Conservation (phyloP, 2,797 vertebrate genomes). For the Chiloscyllium punctatum region DNA sequence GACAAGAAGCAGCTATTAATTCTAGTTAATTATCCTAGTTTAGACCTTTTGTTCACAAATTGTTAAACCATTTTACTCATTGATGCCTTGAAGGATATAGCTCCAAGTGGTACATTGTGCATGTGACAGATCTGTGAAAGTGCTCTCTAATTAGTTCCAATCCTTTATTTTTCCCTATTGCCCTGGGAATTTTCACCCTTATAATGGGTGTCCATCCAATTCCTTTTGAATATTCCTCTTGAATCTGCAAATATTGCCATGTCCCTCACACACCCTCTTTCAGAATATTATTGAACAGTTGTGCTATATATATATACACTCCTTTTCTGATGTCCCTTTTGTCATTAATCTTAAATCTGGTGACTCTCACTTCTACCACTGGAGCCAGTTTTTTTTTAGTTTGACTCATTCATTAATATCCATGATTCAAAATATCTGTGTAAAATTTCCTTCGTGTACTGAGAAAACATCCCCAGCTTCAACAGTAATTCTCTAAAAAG, state of each 20-base stretch:
- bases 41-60: background rate
- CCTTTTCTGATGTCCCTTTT: background rate
- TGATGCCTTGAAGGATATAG: background rate
- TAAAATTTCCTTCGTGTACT: background rate
- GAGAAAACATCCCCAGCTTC: background rate
- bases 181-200: background rate
- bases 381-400: background rate
- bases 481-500: background rate
- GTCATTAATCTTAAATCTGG: background rate
- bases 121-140: background rate
- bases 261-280: background rate
- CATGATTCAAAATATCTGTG: background rate
- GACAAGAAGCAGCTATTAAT: background rate
- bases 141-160: background rate
- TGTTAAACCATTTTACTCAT: background rate
- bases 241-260: background rate
- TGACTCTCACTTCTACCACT: background rate
- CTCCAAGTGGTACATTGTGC: background rate
- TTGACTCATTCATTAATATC: background rate
- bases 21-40: background rate
- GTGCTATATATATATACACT: background rate
- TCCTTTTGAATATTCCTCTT: background rate
- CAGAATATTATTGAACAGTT: background rate
- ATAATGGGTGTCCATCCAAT: background rate
- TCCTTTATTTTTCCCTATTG: background rate